A percentile compares a stretch with the other conserved stretches of the same genome.
These are phyloP conservation scores for Athalia circularis DNA, from an alignment of 2,888 invertebrate species.

Conservation along the genomic window DNA sequence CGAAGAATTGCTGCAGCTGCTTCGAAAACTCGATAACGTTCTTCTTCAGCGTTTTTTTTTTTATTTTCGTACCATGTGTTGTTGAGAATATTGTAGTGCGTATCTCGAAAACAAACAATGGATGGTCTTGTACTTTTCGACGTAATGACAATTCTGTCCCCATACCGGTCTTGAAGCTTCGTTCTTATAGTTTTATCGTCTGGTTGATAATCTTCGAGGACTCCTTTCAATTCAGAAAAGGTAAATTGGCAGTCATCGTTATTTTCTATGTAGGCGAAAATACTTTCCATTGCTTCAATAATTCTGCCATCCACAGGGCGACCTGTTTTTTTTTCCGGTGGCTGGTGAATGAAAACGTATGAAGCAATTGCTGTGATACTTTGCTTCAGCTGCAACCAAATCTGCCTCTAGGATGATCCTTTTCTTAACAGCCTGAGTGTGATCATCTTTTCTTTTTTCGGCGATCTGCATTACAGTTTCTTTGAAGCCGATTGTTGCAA, in stretches of 20 bases:
- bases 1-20: constrained; percentile 35
- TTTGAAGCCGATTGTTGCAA: constrained; percentile 49
- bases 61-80: constrained; percentile 27
- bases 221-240: constrained; percentile 49
- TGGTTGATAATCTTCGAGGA: constrained; percentile 1
- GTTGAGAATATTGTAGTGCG: constrained; percentile 36
- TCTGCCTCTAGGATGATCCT: constrained; percentile 58
- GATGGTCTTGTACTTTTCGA: constrained; percentile 31
- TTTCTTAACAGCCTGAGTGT: constrained; percentile 62
- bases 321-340: constrained; percentile 64
- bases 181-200: constrained; percentile 40
- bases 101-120: constrained; percentile 32
- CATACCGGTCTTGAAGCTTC: constrained; percentile 23
- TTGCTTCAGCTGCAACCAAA: constrained; percentile 64
- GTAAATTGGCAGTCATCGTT: constrained; percentile 52
- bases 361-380: constrained; percentile 65
- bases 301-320: constrained; percentile 63
- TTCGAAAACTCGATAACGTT: constrained; percentile 16
- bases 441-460: constrained; percentile 52
- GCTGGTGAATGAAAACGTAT: constrained; percentile 60
- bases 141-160: constrained; percentile 41
- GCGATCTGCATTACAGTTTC: constrained; percentile 42
- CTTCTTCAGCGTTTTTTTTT: constrained; percentile 26
- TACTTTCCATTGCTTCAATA: constrained; percentile 65
- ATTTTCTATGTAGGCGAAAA: constrained; percentile 58